Evolutionary conservation across 2,797 vertebrate species (phyloP).

Genomic region (Artibeus jamaicensis): DNA sequence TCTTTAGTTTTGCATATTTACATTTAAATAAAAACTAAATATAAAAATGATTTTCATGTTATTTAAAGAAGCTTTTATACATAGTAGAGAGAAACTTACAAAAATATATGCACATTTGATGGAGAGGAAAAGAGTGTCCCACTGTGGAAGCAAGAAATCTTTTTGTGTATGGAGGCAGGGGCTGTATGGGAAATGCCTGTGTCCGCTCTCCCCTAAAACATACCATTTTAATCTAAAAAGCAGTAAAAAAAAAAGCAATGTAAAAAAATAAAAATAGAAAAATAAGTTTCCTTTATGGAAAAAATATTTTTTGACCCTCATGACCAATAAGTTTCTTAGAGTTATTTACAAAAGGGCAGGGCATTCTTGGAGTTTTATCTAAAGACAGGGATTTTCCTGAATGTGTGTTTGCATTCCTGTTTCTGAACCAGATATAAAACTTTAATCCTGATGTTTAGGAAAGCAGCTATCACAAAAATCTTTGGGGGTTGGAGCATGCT

Average conservation of each 20-base stretch:
- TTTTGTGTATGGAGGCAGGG: too few species aligned
- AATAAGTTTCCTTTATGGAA: not conserved
- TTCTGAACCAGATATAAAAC: slow-evolving; percentile 43
- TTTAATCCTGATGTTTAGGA: slow-evolving; percentile 65
- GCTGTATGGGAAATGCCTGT: not conserved
- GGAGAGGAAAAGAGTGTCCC: not conserved
- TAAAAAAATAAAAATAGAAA: not conserved
- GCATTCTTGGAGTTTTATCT: slow-evolving; percentile 27
- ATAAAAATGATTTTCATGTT: not conserved
- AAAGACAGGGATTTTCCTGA: slow-evolving; percentile 29
- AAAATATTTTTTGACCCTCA: not conserved
- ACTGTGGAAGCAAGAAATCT: not conserved
- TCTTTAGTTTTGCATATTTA: slow-evolving; percentile 33
- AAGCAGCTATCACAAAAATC: slow-evolving; percentile 43
- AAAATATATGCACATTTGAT: not conserved
- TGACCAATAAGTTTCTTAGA: not conserved
- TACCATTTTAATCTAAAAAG: not conserved
- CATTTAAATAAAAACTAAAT: not conserved
- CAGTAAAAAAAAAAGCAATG: not conserved
- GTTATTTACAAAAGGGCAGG: not conserved
- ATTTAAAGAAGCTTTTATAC: not conserved
- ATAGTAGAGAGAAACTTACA: not conserved
- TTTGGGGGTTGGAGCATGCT: slow-evolving; percentile 25
- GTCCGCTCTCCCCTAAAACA: not conserved
- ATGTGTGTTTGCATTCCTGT: slow-evolving; percentile 54